A percentile compares a stretch with the other conserved stretches of the same genome.
Conservation (phyloP, 2,888 invertebrate genomes). For the Sesamia inferens region DNA sequence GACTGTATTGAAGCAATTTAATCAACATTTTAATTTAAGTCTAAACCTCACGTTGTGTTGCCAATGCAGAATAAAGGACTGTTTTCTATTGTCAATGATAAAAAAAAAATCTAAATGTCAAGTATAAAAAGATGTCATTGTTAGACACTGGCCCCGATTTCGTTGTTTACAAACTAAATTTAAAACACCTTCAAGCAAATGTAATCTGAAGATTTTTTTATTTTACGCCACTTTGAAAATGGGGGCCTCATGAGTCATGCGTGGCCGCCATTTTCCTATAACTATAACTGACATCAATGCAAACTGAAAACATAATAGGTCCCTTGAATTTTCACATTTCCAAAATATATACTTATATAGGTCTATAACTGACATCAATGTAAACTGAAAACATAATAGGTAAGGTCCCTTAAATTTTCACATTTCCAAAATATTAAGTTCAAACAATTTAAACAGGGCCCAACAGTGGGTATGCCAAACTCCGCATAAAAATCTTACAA, state of each 20-base stretch:
- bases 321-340: background rate
- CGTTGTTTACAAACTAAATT: no score
- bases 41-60: slow-evolving; percentile 25
- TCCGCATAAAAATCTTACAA: no score
- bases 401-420: background rate
- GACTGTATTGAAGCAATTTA: slow-evolving; percentile 35
- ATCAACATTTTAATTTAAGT: slow-evolving; percentile 38
- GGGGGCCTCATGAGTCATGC: background rate
- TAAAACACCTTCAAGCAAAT: background rate
- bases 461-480: no score
- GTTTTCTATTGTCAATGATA: slow-evolving; percentile 25
- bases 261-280: no score
- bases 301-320: background rate
- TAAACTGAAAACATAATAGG: background rate
- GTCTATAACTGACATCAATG: background rate
- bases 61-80: slow-evolving; percentile 18
- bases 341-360: background rate
- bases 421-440: background rate
- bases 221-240: background rate
- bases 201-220: background rate
- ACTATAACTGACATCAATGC: background rate
- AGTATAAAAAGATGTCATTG: slow-evolving; percentile 27
- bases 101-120: slow-evolving; percentile 15
- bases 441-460: background rate
- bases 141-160: slow-evolving; percentile 24